These are phyloP conservation scores for Samia ricini DNA, from an alignment of 1,140 invertebrate genomes.

Conservation along the genomic window DNA sequence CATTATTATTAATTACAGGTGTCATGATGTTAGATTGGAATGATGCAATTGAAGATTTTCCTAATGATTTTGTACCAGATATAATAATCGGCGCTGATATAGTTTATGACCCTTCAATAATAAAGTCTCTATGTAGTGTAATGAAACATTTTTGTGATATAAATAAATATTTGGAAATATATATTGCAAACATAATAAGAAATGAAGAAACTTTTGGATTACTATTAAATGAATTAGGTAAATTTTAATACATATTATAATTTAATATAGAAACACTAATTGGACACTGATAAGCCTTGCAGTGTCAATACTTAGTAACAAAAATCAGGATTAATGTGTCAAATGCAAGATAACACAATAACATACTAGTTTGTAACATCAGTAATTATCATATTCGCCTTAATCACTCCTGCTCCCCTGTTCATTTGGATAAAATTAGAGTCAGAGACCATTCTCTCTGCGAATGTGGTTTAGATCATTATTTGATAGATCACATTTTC, in stretches of 20 bases:
- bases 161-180: constrained; percentile 51
- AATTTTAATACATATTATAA: background rate
- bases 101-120: constrained; percentile 63
- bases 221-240: constrained; percentile 50
- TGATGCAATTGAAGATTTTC: constrained; percentile 31
- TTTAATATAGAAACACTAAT: background rate
- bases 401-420: too few species aligned
- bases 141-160: constrained; percentile 39
- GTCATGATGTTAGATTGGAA: constrained; percentile 56
- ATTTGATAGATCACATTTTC: too few species aligned
- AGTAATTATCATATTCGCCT: too few species aligned
- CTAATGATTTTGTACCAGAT: constrained; percentile 39
- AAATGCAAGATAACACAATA: too few species aligned
- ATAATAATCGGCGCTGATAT: constrained; percentile 66
- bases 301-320: too few species aligned
- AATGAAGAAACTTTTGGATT: constrained; percentile 54
- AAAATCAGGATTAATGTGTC: too few species aligned
- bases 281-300: background rate
- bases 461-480: too few species aligned
- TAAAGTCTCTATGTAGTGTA: constrained; percentile 52
- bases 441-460: too few species aligned
- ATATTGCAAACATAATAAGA: constrained; percentile 59
- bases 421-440: too few species aligned
- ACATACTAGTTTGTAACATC: too few species aligned
- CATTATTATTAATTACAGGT: constrained; percentile 36